A percentile compares a stretch with the other conserved stretches of the same genome.
These are phyloP conservation scores for Phyllotreta cruciferae DNA, from an alignment of 2,888 invertebrate genomes.

Conservation along the genomic window DNA sequence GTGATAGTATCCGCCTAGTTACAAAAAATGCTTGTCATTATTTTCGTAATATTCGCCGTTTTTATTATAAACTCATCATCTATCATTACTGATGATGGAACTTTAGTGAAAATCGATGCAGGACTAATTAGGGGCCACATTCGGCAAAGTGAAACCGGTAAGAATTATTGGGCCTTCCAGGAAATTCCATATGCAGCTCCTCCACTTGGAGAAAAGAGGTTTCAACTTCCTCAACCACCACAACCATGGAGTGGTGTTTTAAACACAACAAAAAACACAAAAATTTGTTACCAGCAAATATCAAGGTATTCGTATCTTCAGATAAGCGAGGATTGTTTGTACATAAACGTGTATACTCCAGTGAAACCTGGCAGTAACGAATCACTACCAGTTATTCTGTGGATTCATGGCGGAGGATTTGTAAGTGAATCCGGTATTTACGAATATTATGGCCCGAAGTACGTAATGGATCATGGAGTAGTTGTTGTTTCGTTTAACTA, in stretches of 20 bases:
- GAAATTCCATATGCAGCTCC: too few relatives aligned
- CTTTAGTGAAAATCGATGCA: too few relatives aligned
- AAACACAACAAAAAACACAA: conserved; percentile 24
- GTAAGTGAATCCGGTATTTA: conserved; percentile 39
- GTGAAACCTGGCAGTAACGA: conserved; percentile 20
- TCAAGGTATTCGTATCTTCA: background rate
- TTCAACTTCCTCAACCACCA: conserved; percentile 16
- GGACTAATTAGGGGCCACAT: too few relatives aligned
- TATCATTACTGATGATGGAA: too few relatives aligned
- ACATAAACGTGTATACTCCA: conserved; percentile 38
- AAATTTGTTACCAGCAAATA: conserved; percentile 33
- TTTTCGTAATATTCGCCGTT: too few relatives aligned
- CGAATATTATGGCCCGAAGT: conserved; percentile 41
- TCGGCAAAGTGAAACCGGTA: too few relatives aligned
- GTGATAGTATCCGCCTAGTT: too few relatives aligned
- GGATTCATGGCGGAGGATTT: conserved; percentile 57
- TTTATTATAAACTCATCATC: too few relatives aligned
- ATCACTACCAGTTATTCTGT: conserved; percentile 54
- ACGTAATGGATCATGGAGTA: conserved; percentile 68
- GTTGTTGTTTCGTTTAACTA: conserved; percentile 74
- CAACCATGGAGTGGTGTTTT: conserved; percentile 24
- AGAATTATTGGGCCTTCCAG: too few relatives aligned
- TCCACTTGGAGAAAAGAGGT: background rate
- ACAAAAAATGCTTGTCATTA: too few relatives aligned
- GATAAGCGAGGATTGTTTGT: conserved; percentile 40